phyloP scores from a whole-genome alignment of 1,140 invertebrate species.

The Uloborus diversus region DNA sequence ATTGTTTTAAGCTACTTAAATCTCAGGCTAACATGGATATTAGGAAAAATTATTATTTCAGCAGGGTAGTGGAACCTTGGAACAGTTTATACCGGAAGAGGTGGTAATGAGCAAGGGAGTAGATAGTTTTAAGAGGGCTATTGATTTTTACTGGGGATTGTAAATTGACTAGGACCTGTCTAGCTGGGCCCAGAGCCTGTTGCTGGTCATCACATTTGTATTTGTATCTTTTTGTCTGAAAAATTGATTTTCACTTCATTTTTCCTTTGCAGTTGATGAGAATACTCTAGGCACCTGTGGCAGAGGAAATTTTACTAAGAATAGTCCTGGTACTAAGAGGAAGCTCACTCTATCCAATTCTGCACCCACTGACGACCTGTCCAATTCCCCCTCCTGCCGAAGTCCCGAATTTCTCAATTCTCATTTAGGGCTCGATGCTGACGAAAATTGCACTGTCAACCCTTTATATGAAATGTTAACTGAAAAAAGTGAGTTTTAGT shows the following conservation, averaged over 20 bases:
- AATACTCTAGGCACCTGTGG: not conserved
- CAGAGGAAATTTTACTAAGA: conserved; percentile 9
- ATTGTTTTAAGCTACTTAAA: too few species aligned
- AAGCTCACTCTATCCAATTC: conserved; percentile 24
- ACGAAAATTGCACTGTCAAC: conserved; percentile 41
- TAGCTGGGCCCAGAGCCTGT: too few species aligned
- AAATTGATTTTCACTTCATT: not conserved
- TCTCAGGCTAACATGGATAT: too few species aligned
- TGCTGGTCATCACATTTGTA: too few species aligned
- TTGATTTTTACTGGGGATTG: too few species aligned
- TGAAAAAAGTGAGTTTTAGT: conserved; percentile 38
- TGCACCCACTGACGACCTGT: conserved; percentile 15
- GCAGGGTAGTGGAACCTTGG: too few species aligned
- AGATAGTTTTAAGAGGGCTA: too few species aligned
- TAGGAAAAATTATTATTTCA: too few species aligned
- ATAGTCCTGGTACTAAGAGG: conserved; percentile 26
- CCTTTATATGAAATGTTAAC: conserved; percentile 53
- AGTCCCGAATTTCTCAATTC: conserved; percentile 41
- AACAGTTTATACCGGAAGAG: too few species aligned
- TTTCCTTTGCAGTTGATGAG: conserved; percentile 26
- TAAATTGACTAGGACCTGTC: too few species aligned
- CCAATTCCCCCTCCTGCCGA: conserved; percentile 24
- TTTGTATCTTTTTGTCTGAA: too few species aligned
- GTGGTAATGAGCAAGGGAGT: too few species aligned
- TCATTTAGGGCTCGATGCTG: conserved; percentile 14